Evolutionary conservation across 2,888 invertebrate genomes (phyloP).

Genomic region (Alloplasta piceator): DNA sequence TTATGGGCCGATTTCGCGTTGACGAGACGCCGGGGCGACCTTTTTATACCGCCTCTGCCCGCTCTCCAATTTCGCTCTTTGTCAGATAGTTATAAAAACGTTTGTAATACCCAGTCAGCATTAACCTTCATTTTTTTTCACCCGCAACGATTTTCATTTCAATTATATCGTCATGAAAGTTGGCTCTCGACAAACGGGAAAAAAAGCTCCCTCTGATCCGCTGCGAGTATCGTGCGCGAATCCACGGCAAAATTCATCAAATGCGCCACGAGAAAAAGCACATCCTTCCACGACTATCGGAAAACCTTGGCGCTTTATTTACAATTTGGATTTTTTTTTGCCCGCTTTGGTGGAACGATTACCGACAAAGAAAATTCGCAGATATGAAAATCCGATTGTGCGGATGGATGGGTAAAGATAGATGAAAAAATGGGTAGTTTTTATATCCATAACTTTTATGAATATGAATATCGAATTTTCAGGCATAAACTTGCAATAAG

Average conservation of each 20-base stretch:
- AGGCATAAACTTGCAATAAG: too few species aligned
- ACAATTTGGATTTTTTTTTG: slow-evolving; percentile 25
- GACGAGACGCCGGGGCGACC: slow-evolving; percentile 54
- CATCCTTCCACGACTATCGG: not conserved
- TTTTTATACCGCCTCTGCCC: not conserved
- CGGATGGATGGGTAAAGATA: too few species aligned
- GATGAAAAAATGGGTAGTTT: too few species aligned
- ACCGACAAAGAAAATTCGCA: too few species aligned
- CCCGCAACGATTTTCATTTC: slow-evolving; percentile 59
- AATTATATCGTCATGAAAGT: slow-evolving; percentile 54
- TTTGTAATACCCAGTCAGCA: slow-evolving; percentile 43
- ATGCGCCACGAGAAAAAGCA: slow-evolving; percentile 2
- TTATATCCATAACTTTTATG: too few species aligned
- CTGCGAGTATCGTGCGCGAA: slow-evolving; percentile 26
- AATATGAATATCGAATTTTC: too few species aligned
- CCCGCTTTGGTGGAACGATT: not conserved
- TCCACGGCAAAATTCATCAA: slow-evolving; percentile 23
- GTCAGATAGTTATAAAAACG: slow-evolving; percentile 46
- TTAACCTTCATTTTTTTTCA: not conserved
- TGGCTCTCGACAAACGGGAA: slow-evolving; percentile 34
- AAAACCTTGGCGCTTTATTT: slow-evolving; percentile 55
- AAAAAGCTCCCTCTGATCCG: slow-evolving; percentile 49
- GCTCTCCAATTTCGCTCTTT: not conserved
- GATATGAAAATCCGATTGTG: too few species aligned
- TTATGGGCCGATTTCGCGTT: slow-evolving; percentile 39